Evolutionary conservation across 2,113 vertebrate genomes (phyloP), one percentile per base, ranked within the genome.

Genomic region (Cygnus buccinator): DNA sequence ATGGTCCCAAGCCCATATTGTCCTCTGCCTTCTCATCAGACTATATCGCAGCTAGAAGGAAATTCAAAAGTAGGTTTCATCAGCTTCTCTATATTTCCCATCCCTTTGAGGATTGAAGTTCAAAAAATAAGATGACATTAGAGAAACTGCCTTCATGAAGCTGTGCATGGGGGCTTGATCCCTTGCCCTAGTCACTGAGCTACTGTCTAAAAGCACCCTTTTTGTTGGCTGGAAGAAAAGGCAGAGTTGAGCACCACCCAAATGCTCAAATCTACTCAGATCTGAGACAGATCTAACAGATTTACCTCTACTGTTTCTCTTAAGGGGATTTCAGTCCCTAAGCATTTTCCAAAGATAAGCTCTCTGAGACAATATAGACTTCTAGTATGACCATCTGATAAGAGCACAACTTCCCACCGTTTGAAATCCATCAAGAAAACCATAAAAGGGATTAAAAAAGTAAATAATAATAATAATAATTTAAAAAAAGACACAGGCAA

Each of bases 201-300:
- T 86, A 59, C 66, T 83, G 25, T 39, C 26, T 52, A 54, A 31
- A 92, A 68, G 90, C 55, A 83, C 12, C 9, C 29, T 66, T 71
- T 86, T 59, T 89, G 54, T 35, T 57, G 31, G 6, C 37, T 92
- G 41, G 72, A 90, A 92, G 83, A 90, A 95, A 92, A 93, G 44
- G 50, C 59, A 89, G 28, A 22, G 13, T 44, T 90, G 67, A 46
- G 79, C 37, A 86, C 63, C 68, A 90, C 76, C 57, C 75, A 93
- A 82, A 92, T 37, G 63, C 70, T 92, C 89, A 95, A 81, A 78
- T 52, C 37, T 77, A 61, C 65, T 91, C 57, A 86, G 57, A 78
- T 78, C 55, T 72, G 55, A 93, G 78, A 52, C 6, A 71, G 77
- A 88, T 67, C 52, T 86, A 87, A 90, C 44, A 86, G 37, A 63